phyloP scores from a whole-genome alignment of 2,888 invertebrate species.

The Julus scanicus region DNA sequence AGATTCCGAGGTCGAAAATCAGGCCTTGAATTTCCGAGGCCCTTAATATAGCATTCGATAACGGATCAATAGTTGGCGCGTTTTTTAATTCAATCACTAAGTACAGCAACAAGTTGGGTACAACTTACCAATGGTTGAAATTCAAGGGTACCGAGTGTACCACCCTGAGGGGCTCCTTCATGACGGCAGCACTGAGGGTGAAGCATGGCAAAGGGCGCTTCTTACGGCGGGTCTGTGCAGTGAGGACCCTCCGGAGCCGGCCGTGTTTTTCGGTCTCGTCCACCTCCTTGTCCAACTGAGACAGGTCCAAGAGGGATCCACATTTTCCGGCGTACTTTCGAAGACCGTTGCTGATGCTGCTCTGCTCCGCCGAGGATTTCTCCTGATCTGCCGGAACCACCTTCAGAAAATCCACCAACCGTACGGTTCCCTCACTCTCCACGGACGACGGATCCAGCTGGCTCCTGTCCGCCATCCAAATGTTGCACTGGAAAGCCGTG shows the following conservation, averaged over 20 bases:
- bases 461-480: neutral
- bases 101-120: no score
- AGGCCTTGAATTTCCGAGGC: no score
- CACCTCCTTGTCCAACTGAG: constrained; percentile 60
- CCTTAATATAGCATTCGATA: no score
- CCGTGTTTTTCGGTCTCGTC: constrained; percentile 61
- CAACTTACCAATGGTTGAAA: constrained; percentile 64
- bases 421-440: neutral
- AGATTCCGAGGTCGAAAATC: no score
- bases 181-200: constrained; percentile 64
- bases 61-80: no score
- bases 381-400: neutral
- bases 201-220: constrained; percentile 62
- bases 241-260: constrained; percentile 65
- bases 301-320: constrained; percentile 63
- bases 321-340: constrained; percentile 60
- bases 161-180: constrained; percentile 66
- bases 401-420: neutral
- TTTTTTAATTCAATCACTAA: no score
- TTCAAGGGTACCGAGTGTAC: constrained; percentile 66
- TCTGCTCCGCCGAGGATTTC: neutral
- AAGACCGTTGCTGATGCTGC: neutral
- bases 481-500: neutral
- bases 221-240: constrained; percentile 63
- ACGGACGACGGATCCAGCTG: neutral